Conservation (phyloP, 2,888 invertebrate genomes). For the Biston betularia region DNA sequence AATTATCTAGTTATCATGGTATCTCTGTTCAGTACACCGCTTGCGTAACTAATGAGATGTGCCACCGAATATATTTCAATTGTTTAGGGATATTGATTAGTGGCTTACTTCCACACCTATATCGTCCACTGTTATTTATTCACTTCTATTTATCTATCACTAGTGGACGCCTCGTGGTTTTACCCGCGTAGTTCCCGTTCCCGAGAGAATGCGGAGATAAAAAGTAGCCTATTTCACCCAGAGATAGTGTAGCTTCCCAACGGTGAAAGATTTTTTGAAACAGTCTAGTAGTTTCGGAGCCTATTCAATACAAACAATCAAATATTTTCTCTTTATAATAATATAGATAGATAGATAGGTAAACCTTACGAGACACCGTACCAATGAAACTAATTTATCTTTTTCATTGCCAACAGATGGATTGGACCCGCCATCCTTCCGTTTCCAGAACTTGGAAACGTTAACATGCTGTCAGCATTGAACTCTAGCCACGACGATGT, state of each 20-base stretch:
- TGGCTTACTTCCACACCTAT: background rate
- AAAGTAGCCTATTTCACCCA: too few relatives aligned
- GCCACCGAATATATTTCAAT: background rate
- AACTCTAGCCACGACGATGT: constrained; percentile 58
- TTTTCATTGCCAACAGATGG: constrained; percentile 71
- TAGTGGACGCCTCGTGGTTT: too few relatives aligned
- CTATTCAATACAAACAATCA: too few relatives aligned
- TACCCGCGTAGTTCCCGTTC: too few relatives aligned
- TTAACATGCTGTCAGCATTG: constrained; percentile 59
- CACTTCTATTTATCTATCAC: background rate
- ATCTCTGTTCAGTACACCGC: background rate
- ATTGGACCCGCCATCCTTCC: constrained; percentile 51
- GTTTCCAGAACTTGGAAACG: constrained; percentile 40
- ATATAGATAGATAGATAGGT: too few relatives aligned
- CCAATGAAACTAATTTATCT: constrained; percentile 20
- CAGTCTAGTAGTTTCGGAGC: too few relatives aligned
- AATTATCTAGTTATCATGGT: background rate
- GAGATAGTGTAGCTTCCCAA: too few relatives aligned
- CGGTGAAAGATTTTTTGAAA: too few relatives aligned
- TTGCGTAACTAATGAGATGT: constrained; percentile 25
- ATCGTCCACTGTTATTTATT: too few relatives aligned
- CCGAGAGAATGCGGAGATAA: too few relatives aligned
- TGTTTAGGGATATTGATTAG: constrained; percentile 1
- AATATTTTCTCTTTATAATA: too few relatives aligned
- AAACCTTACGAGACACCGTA: too few relatives aligned